Base-by-base conservation (phyloP, 2,113 vertebrate species). In the Lucifuga dentata region DNA sequence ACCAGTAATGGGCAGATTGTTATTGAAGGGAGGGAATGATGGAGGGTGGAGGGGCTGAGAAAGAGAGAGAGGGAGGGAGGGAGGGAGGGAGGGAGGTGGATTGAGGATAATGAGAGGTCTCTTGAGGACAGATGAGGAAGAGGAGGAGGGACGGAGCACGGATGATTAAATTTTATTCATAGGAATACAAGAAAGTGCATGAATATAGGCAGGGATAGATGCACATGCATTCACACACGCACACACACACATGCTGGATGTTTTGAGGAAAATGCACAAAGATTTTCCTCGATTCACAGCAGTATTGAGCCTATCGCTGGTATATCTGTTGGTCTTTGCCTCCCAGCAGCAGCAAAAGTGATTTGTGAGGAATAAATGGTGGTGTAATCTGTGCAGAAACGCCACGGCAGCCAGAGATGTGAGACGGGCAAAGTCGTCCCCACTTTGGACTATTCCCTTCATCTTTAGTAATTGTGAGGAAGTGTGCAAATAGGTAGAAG, bases 31-130 rank as follows among this genome's bases (percentile, higher is more conserved):
- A 52, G 72, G 55, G 64, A 45, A 41, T 68, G 1, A 41, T 39
- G 2, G 26, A 68, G 29, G 59, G 33, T 32, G 46, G 48, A 76
- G 58, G 55, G 33, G 56, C 33, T 10, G 51, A n/a, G n/a, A n/a
- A n/a, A n/a, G n/a, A n/a, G n/a, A 17, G 32, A 19, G 52, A 26
- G 35, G 3, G 26, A 29, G 26, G 26, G 26, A 11, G 11, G 44
- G 10, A 32, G 32, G 35, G 53, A 43, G 2, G n/a, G 60, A 44
- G 39, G 44, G 68, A 57, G 57, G 67, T 48, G 80, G 72, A 59
- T 8, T 38, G 58, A 68, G 63, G 50, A 76, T 83, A 84, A 80
- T 82, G 61, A 73, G 80, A 78, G 77, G 75, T 81, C 72, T 52
- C 41, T 26, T 45, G 60, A 72, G 80, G 76, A 62, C 45, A 53